Percentiles rank a stretch among this genome's conserved stretches.
These are phyloP conservation scores for Aphrocallistes beatrix DNA, from an alignment of 37 sponge, comb jelly and placozoan genomes.

Conservation along the genomic window DNA sequence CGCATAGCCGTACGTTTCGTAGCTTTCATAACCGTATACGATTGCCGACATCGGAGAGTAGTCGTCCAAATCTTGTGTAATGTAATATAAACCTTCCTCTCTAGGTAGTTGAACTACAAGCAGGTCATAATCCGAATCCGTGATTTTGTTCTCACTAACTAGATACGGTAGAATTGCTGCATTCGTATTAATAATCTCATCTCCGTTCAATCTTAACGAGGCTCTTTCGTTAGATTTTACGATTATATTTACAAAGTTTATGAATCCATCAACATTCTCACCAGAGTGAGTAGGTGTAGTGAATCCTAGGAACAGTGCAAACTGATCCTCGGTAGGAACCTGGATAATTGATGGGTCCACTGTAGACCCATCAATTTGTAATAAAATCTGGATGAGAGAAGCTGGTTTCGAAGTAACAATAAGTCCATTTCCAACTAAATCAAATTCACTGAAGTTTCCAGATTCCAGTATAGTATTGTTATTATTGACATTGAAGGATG, in stretches of 20 bases:
- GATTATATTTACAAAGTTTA: conserved; percentile 11
- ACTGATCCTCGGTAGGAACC: conserved; percentile 16
- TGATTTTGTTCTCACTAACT: background rate
- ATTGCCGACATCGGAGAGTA: background rate
- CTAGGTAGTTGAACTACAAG: background rate
- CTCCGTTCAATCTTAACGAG: background rate
- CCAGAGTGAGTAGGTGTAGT: background rate
- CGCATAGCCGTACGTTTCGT: background rate
- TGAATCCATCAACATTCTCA: background rate
- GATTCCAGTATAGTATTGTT: background rate
- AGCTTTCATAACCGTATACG: background rate
- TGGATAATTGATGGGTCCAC: background rate
- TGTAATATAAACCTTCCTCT: background rate
- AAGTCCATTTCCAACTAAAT: background rate
- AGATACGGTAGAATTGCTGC: background rate
- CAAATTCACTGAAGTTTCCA: background rate
- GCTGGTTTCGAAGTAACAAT: background rate
- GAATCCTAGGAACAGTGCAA: background rate
- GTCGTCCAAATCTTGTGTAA: background rate
- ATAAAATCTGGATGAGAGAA: background rate
- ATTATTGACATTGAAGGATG: background rate
- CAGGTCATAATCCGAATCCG: background rate
- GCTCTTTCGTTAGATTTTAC: background rate
- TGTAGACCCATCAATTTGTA: background rate
- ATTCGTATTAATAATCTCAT: background rate